These are phyloP conservation scores for Gadopsis marmoratus DNA, from an alignment of 2,797 vertebrate genomes.

Conservation along the genomic window DNA sequence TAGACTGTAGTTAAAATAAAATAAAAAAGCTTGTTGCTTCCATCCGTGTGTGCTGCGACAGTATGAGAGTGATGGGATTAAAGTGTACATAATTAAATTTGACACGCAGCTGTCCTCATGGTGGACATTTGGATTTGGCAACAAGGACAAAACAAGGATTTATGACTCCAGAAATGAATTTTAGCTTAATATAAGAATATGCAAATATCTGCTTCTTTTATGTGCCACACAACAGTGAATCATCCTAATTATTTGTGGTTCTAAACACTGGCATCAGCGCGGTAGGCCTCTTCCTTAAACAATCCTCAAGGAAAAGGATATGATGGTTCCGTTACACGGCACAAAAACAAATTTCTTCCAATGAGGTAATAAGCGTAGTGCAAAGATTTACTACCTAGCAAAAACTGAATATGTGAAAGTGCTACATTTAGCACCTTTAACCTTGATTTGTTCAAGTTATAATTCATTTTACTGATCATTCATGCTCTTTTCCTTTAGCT, in stretches of 20 bases:
- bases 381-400: too few relatives aligned
- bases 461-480: background rate
- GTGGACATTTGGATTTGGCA: conserved; percentile 26
- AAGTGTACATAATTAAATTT: conserved; percentile 40
- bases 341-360: background rate
- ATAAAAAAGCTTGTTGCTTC: background rate
- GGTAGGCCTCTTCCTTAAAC: background rate
- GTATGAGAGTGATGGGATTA: conserved; percentile 34
- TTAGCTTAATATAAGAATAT: conserved; percentile 1
- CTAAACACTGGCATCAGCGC: background rate
- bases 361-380: background rate
- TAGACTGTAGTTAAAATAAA: background rate
- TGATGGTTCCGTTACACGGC: background rate
- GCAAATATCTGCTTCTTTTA: background rate
- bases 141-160: conserved; percentile 24
- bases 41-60: conserved; percentile 17
- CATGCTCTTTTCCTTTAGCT: background rate
- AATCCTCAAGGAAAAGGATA: background rate
- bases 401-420: background rate
- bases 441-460: background rate
- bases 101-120: conserved; percentile 19
- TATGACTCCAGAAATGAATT: background rate
- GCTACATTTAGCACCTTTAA: background rate
- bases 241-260: background rate
- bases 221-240: background rate